Base-by-base conservation (phyloP, 1,140 invertebrate genomes). In the Neomicropteryx cornuta region DNA sequence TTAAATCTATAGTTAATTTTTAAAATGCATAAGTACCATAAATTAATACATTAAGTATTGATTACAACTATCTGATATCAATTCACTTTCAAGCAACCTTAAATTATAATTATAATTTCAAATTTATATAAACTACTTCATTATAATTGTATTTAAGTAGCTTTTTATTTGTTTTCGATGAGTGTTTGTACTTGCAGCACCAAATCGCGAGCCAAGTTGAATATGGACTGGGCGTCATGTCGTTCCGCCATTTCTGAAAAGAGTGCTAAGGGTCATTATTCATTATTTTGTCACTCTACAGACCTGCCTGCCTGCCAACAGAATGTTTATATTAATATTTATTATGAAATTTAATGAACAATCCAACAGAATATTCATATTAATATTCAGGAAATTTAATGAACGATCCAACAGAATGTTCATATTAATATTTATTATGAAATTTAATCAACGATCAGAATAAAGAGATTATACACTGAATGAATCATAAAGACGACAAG, bases 201-300 rank as follows among this genome's bases (percentile, higher is more conserved):
- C 14, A 93, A 63, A 51, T 89, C 84, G 42, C 89, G 70, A 1
- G 89, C 81, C 42, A 90, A 67, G 44, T 77, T 75, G 16, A 95
- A 59, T n/a, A 94, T 78, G 16, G 80, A 73, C 45, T 77, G 75
- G 1, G 84, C 84, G 62, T 94, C 81, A 58, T 95, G 91, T 45
- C 84, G 71, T 60, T 95, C 91, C 0, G 91, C 90, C 90, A 94
- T 94, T 82, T 95, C 90, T 93, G 66, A 39, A 75, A 76, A 57
- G 46, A 52, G 66, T 60, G 42, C 21, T 29, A 33, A 28, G 27
- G 37, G n/a, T n/a, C n/a, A n/a, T n/a, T n/a, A 31, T 8, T 13
- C 2, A 38, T 32, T 32, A 32, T 8, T 32, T 5, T 32, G 5
- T 6, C 13, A 6, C 30, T 32, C 13, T 13, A 14, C 13, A 5